Base-by-base conservation (phyloP, 2,888 invertebrate genomes). In the Byasa hedistus region DNA sequence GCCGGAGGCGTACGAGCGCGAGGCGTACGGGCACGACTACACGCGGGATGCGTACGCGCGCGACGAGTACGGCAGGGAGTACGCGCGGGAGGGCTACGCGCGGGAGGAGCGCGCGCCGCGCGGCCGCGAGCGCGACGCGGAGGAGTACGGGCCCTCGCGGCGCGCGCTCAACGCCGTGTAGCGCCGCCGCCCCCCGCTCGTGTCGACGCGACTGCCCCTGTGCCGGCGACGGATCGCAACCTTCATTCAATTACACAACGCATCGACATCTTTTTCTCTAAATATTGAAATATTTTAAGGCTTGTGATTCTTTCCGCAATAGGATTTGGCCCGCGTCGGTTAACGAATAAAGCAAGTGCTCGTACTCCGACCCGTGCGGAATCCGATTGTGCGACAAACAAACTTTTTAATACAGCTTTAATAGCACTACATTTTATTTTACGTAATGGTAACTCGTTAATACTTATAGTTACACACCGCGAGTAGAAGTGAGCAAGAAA, bases 101-200 rank as follows among this genome's bases (percentile, higher is more conserved):
- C 87, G 91, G 64, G 91, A 87, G 76, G 80, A 92, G 75, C 88
- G 89, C 36, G 85, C 79, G 79, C 78, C 78, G 82, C 76, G 87
- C 76, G 68, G 84, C 78, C 83, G 92, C 78, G 83, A 89, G 64
- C 84, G 87, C 55, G 87, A 86, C 66, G 85, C 89, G 68, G 93
- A 92, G 76, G 93, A 93, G 77, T 93, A 94, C 85, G 93, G 93
- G 70, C 92, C 94, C 55, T 94, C 95, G 76, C 92, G 95, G 69
- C 93, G 95, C 79, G 94, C 94, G 76, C 93, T 95, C 77, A 95
- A 95, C 89, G 95, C 95, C 84, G 95, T 95, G 87, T 95, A 95
- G 94, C 86, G 82, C 82, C 69, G 15, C 39, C 12, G 2, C 39
- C 3, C 39, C 12, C 10, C 36, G 0, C 8, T 8, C 70, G 68